Conservation (phyloP, 2,888 invertebrate species). For the Acronicta leporina region DNA sequence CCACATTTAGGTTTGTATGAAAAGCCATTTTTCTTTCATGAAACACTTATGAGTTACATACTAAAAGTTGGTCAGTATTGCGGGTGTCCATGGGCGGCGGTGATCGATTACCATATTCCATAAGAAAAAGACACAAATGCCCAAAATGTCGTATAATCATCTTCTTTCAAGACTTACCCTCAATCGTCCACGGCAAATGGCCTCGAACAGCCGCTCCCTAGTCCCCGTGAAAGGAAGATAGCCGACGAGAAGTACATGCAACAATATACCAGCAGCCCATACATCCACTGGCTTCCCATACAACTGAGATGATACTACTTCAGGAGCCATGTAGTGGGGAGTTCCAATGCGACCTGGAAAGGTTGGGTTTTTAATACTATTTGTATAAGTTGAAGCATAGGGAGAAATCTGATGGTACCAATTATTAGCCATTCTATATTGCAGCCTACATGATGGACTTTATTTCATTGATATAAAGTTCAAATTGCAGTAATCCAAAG, state of each 20-base stretch:
- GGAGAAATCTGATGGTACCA: conserved; percentile 8
- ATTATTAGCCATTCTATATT: not conserved
- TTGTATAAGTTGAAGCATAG: not conserved
- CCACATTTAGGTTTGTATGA: too few relatives aligned
- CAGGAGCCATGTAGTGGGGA: conserved; percentile 99
- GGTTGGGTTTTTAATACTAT: conserved; percentile 6
- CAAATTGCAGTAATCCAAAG: too few relatives aligned
- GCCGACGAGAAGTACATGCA: conserved; percentile 98
- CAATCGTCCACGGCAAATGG: conserved; percentile 95
- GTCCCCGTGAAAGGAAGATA: conserved; percentile 98
- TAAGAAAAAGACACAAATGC: too few relatives aligned
- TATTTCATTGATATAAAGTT: too few relatives aligned
- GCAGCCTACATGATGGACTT: too few relatives aligned
- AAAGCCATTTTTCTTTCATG: too few relatives aligned
- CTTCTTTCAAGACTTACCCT: conserved; percentile 87
- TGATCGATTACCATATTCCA: too few relatives aligned
- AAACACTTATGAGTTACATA: too few relatives aligned
- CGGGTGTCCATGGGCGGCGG: too few relatives aligned
- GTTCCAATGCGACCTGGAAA: conserved; percentile 96
- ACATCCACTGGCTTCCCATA: conserved; percentile 99
- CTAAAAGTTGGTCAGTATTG: too few relatives aligned
- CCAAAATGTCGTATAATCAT: too few relatives aligned
- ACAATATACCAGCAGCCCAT: conserved; percentile 98
- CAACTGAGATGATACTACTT: conserved; percentile 96
- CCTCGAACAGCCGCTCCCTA: conserved; percentile 96